Evolutionary conservation across 2,888 invertebrate species (phyloP).

Genomic region (Drosophila colorata): DNA sequence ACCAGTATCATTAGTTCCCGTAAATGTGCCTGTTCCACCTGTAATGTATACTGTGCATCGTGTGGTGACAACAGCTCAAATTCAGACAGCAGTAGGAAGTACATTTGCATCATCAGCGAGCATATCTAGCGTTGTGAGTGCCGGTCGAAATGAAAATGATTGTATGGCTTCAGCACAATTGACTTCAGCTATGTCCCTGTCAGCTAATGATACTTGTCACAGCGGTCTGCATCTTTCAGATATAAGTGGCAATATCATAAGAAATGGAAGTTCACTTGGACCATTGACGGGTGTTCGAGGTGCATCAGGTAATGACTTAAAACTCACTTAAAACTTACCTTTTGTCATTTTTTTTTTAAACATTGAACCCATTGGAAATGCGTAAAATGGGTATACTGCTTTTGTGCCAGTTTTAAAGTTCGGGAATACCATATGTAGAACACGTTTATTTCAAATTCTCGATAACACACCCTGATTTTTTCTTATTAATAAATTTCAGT

Average conservation of each 20-base stretch:
- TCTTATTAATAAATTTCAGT: too few species aligned
- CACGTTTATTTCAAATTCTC: too few species aligned
- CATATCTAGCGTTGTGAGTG: slow-evolving; percentile 85
- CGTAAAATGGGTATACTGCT: too few species aligned
- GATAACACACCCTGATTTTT: too few species aligned
- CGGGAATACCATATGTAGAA: too few species aligned
- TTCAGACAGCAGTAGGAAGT: slow-evolving; percentile 84
- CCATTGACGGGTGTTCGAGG: slow-evolving; percentile 70
- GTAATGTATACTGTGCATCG: slow-evolving; percentile 85
- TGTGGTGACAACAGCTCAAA: slow-evolving; percentile 85
- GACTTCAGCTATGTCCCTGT: slow-evolving; percentile 63
- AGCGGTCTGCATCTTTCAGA: slow-evolving; percentile 53
- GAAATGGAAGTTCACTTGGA: slow-evolving; percentile 50
- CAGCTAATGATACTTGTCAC: slow-evolving; percentile 64
- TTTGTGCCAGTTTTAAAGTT: too few species aligned
- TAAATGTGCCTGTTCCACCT: slow-evolving; percentile 80
- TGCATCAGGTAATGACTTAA: slow-evolving; percentile 77
- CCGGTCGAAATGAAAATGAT: slow-evolving; percentile 79
- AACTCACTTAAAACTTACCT: background rate
- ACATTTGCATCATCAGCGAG: slow-evolving; percentile 85
- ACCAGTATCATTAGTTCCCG: slow-evolving; percentile 60
- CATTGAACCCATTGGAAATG: too few species aligned
- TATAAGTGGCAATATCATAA: slow-evolving; percentile 56
- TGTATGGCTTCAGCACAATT: slow-evolving; percentile 66
- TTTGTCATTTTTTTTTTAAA: too few species aligned